phyloP scores from a whole-genome alignment of 2,888 invertebrate genomes.

The Cosmopolites sordidus region DNA sequence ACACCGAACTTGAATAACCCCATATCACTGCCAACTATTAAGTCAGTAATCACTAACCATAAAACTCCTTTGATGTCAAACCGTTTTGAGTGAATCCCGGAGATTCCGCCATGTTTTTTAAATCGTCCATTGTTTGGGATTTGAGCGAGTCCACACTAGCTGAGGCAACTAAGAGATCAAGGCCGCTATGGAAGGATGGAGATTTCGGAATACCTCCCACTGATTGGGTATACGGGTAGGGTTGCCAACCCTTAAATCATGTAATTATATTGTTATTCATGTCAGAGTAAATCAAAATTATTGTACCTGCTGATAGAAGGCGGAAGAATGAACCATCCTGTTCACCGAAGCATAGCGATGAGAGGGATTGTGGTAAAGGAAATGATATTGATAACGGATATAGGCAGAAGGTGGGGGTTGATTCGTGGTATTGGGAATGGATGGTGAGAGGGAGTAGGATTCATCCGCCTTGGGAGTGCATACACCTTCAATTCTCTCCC shows the following conservation, averaged over 20 bases:
- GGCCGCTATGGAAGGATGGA: conserved; percentile 82
- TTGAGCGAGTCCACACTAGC: conserved; percentile 50
- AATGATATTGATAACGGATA: not conserved
- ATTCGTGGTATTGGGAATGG: too few relatives aligned
- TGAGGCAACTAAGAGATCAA: conserved; percentile 68
- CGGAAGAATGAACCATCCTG: conserved; percentile 23
- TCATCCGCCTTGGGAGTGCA: too few relatives aligned
- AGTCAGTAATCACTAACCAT: conserved; percentile 20
- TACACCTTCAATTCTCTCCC: too few relatives aligned
- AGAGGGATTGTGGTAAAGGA: not conserved
- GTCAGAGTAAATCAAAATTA: not conserved
- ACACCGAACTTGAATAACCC: too few relatives aligned
- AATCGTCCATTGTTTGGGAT: conserved; percentile 28
- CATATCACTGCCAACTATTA: too few relatives aligned
- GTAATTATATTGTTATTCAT: not conserved
- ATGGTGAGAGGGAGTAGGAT: too few relatives aligned
- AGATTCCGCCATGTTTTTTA: conserved; percentile 15
- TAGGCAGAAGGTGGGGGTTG: not conserved
- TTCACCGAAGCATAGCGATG: conserved; percentile 8
- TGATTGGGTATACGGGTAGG: conserved; percentile 12
- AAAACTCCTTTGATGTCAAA: conserved; percentile 9
- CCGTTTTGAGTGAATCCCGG: conserved; percentile 16
- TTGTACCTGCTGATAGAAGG: conserved; percentile 22
- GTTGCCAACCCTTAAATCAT: conserved; percentile 22
- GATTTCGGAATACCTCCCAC: conserved; percentile 69